These are phyloP conservation scores for Ciconia boyciana DNA, from an alignment of 2,113 vertebrate species.

Conservation along the genomic window DNA sequence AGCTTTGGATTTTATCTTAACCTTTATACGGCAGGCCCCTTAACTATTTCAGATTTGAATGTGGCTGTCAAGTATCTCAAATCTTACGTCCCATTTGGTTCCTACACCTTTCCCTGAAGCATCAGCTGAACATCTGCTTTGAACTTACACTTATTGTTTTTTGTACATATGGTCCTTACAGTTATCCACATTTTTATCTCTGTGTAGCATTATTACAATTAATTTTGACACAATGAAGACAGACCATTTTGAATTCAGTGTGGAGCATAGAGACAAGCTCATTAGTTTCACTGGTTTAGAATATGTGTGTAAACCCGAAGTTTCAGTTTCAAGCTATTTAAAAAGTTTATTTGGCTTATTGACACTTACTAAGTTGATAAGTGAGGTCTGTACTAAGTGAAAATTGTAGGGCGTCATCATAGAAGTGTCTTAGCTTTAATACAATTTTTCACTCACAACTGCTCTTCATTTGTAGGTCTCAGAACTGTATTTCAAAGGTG, in stretches of 20 bases:
- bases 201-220: neutral
- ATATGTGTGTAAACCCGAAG: neutral
- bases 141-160: fast-evolving
- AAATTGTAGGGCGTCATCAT: neutral
- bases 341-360: neutral
- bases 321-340: neutral
- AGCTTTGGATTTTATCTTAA: neutral
- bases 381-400: neutral
- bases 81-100: neutral
- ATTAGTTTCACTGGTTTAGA: neutral
- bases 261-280: neutral
- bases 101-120: neutral
- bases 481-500: neutral
- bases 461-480: neutral
- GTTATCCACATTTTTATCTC: neutral
- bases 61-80: neutral
- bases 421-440: neutral
- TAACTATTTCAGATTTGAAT: neutral
- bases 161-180: neutral
- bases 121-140: neutral
- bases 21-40: neutral
- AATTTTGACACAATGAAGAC: neutral
- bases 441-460: neutral
- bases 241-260: neutral
- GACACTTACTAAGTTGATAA: neutral